Percentiles rank a stretch among this genome's conserved stretches.
Conservation (phyloP, 2,797 vertebrate genomes). For the Alectoris magna region DNA sequence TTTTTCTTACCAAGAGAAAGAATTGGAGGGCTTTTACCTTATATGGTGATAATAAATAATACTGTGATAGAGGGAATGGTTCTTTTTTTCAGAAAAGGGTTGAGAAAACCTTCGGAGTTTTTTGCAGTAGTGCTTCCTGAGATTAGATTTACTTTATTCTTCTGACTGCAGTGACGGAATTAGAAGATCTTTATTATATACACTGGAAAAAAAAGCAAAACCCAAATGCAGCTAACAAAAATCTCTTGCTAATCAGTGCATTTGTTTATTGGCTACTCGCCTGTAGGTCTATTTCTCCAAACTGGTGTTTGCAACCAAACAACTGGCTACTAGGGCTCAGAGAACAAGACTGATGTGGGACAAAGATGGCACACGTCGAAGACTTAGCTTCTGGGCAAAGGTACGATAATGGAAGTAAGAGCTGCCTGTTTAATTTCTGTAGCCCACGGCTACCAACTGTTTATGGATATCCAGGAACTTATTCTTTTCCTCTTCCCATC, state of each 20-base stretch:
- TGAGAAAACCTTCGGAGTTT: not conserved
- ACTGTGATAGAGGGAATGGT: not conserved
- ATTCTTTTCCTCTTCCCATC: not conserved
- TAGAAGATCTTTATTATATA: not conserved
- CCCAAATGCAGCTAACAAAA: not conserved
- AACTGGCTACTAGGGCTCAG: not conserved
- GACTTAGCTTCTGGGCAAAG: not conserved
- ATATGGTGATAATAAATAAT: not conserved
- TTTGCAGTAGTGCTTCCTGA: conserved; percentile 11
- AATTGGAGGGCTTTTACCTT: not conserved
- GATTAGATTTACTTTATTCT: not conserved
- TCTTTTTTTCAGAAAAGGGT: not conserved
- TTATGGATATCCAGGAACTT: not conserved
- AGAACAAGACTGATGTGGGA: not conserved
- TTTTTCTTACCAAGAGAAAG: not conserved
- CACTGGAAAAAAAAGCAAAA: not conserved
- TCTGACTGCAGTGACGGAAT: not conserved
- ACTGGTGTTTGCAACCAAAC: not conserved
- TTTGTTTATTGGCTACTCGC: not conserved
- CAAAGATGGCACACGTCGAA: not conserved
- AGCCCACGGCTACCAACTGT: not conserved
- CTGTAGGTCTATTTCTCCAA: not conserved
- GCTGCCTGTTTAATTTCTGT: not conserved
- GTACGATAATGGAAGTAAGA: not conserved
- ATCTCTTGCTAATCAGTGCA: not conserved